A percentile compares a stretch with the other conserved stretches of the same genome.
These are phyloP conservation scores for Lepetodrilus schrolli DNA, from an alignment of 2,888 invertebrate genomes.

Conservation along the genomic window DNA sequence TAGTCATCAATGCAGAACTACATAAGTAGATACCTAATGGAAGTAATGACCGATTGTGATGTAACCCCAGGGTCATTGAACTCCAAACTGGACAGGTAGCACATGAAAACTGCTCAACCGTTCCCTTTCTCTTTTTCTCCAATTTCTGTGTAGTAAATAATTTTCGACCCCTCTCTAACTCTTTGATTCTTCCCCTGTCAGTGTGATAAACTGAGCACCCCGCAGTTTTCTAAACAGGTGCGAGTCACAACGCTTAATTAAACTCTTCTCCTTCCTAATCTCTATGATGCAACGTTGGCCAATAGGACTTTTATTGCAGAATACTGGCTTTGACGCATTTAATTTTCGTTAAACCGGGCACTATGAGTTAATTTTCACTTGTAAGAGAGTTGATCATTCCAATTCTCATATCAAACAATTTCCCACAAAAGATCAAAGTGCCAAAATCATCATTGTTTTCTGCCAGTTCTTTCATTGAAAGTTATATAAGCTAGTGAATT, in stretches of 20 bases:
- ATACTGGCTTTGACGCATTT: background rate
- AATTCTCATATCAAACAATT: no score
- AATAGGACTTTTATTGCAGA: background rate
- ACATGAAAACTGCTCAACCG: background rate
- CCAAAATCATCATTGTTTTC: no score
- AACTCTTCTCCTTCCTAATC: background rate
- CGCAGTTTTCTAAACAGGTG: slow-evolving; percentile 1
- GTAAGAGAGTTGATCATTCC: background rate
- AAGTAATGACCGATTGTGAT: background rate
- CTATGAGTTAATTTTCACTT: background rate
- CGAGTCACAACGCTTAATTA: slow-evolving; percentile 19
- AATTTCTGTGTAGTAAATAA: background rate
- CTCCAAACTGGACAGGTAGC: background rate
- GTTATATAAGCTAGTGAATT: no score
- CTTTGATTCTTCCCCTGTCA: background rate
- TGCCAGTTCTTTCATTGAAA: background rate
- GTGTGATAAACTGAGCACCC: slow-evolving; percentile 1
- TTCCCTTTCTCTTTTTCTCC: background rate
- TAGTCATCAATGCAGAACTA: background rate
- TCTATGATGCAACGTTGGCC: background rate
- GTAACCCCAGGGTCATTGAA: background rate
- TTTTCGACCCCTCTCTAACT: background rate
- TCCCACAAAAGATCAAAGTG: no score
- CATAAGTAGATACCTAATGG: background rate
- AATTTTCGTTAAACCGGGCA: background rate